These are phyloP conservation scores for Paramacrobiotus metropolitanus DNA, from an alignment of 1,140 invertebrate species.

Conservation along the genomic window DNA sequence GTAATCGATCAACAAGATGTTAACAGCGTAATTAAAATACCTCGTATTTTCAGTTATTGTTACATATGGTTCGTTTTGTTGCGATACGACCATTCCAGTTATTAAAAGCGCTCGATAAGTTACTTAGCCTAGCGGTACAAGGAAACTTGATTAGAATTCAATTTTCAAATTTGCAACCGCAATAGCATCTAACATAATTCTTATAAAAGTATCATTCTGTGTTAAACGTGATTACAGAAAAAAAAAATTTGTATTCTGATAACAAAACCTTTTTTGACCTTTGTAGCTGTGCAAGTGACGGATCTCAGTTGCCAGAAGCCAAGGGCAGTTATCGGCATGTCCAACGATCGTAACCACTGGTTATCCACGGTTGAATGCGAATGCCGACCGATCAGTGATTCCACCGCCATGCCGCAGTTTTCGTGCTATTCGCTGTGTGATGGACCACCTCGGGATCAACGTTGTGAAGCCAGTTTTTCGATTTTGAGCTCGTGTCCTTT, in stretches of 20 bases:
- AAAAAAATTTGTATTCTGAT: background rate
- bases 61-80: no score
- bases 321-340: background rate
- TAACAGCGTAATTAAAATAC: no score
- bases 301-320: background rate
- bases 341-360: constrained; percentile 3
- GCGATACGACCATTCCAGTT: no score
- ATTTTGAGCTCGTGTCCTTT: background rate
- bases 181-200: no score
- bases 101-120: no score
- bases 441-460: background rate
- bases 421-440: constrained; percentile 1
- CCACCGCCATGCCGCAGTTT: background rate
- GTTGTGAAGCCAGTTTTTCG: background rate
- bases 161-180: no score
- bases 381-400: background rate
- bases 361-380: constrained; percentile 3
- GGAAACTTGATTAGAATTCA: no score
- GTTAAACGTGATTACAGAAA: background rate
- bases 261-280: background rate
- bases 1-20: no score
- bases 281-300: background rate
- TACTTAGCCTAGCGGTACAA: no score
- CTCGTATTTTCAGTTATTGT: no score
- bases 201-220: no score